phyloP scores from a whole-genome alignment of 2,113 vertebrate species.

The Lucifuga dentata region DNA sequence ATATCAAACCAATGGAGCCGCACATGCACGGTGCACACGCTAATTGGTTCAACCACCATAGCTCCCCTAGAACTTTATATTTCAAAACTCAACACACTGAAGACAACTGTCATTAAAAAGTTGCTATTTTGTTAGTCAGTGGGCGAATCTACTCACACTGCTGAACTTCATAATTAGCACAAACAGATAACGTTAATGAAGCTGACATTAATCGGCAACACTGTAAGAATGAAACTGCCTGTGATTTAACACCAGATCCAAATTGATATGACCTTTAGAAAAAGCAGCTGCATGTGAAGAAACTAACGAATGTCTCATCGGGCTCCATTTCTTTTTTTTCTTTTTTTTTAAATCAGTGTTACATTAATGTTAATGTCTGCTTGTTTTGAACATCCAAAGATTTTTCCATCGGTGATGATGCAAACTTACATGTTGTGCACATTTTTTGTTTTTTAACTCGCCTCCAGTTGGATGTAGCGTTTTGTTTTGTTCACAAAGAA shows the following conservation, averaged over 20 bases:
- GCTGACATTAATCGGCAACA: slow-evolving; percentile 44
- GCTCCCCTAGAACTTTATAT: slow-evolving; percentile 6
- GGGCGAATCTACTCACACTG: slow-evolving; percentile 2
- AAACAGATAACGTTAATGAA: slow-evolving; percentile 35
- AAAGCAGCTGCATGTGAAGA: background rate
- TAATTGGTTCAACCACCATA: slow-evolving; percentile 22
- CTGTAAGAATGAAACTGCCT: slow-evolving; percentile 5
- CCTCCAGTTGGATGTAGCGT: background rate
- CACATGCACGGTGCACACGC: background rate
- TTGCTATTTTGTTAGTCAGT: slow-evolving; percentile 12
- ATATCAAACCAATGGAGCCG: background rate
- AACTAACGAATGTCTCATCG: slow-evolving; percentile 7
- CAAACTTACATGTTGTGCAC: background rate
- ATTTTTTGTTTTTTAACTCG: too few species aligned
- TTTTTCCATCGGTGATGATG: background rate
- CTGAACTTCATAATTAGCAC: slow-evolving; percentile 36
- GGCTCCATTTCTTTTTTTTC: background rate
- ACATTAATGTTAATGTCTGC: background rate
- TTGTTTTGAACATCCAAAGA: background rate
- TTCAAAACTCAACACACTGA: slow-evolving; percentile 5
- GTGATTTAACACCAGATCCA: slow-evolving; percentile 8
- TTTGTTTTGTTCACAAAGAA: background rate
- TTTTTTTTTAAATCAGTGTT: too few species aligned
- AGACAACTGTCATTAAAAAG: slow-evolving; percentile 30
- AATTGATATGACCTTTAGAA: slow-evolving; percentile 40